These are phyloP conservation scores for Habrosyne pyritoides DNA, from an alignment of 2,888 invertebrate species.

Conservation along the genomic window DNA sequence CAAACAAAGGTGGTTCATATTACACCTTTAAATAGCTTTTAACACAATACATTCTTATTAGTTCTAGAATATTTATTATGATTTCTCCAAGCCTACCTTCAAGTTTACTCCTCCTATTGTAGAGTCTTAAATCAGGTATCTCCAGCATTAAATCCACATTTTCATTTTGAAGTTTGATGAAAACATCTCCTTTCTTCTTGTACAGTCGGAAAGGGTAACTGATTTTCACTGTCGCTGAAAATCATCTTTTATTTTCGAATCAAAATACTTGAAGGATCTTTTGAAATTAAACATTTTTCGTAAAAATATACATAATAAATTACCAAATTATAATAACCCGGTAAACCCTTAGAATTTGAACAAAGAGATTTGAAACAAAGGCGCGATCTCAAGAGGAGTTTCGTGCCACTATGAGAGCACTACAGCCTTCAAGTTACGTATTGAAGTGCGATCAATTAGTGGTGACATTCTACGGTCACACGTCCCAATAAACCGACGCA, in stretches of 20 bases:
- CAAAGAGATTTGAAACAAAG: constrained; percentile 1
- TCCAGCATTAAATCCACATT: constrained; percentile 56
- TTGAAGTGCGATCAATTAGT: constrained; percentile 28
- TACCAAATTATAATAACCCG: background rate
- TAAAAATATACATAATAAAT: background rate
- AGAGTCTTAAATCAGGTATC: constrained; percentile 47
- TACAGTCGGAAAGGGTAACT: constrained; percentile 44
- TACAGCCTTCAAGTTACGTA: constrained; percentile 16
- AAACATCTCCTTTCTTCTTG: constrained; percentile 32
- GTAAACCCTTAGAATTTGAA: background rate
- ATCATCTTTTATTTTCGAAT: background rate
- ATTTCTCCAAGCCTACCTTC: constrained; percentile 35
- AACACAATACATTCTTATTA: too few relatives aligned
- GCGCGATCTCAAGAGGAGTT: background rate
- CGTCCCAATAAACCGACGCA: background rate
- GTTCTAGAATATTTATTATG: constrained; percentile 2
- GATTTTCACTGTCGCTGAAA: constrained; percentile 49
- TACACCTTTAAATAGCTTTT: too few relatives aligned
- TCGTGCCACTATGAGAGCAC: constrained; percentile 13
- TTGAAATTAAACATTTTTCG: too few relatives aligned
- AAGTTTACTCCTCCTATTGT: constrained; percentile 27
- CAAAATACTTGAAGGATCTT: too few relatives aligned
- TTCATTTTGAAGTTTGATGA: constrained; percentile 46
- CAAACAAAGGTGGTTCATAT: too few relatives aligned
- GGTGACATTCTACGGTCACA: background rate